Conservation (phyloP, 2,113 vertebrate species). For the Numenius arquata region DNA sequence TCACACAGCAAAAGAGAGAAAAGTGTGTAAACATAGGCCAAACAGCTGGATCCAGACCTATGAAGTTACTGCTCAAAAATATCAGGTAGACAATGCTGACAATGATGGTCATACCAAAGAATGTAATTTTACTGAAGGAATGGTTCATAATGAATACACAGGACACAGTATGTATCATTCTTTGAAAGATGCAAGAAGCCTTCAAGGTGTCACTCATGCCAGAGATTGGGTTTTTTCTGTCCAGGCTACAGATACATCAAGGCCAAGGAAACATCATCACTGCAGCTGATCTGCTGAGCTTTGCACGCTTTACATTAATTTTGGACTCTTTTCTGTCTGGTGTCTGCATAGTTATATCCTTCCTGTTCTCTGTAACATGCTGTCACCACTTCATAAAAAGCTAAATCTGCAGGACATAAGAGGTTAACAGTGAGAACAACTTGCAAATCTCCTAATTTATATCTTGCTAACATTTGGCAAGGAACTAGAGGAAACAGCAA, state of each 20-base stretch:
- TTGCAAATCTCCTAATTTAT: background rate
- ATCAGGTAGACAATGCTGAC: background rate
- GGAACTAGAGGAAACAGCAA: background rate
- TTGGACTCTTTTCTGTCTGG: background rate
- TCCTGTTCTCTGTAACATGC: background rate
- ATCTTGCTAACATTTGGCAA: background rate
- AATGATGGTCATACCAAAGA: background rate
- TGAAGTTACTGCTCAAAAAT: background rate
- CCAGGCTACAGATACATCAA: background rate
- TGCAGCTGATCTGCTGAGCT: background rate
- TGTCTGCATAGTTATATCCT: background rate
- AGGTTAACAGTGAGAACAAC: background rate
- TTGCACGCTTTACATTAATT: background rate
- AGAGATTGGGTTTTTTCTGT: background rate
- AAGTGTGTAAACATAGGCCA: background rate
- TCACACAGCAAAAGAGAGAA: background rate
- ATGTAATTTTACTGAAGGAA: background rate
- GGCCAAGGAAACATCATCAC: background rate
- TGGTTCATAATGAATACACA: background rate
- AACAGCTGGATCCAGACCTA: background rate
- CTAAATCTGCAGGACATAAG: background rate
- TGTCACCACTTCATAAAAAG: background rate
- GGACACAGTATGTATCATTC: background rate
- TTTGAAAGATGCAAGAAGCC: background rate
- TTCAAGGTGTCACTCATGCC: background rate